Percentiles rank a stretch among this genome's conserved stretches.
Conservation (phyloP, 2,113 vertebrate genomes). For the Thinocorus orbignyianus region DNA sequence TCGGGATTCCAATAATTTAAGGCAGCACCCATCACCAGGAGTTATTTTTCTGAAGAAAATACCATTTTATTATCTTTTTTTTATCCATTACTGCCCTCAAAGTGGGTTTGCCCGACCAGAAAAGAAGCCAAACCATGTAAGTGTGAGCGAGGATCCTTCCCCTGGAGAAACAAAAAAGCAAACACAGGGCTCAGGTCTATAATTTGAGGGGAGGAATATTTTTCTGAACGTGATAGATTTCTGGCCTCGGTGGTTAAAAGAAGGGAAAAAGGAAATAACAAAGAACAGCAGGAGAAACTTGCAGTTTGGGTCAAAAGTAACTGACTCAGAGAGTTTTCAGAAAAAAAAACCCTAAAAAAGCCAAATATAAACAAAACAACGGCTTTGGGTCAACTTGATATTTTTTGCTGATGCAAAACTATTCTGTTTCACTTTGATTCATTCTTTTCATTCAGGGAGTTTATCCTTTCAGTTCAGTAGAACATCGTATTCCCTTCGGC, state of each 20-base stretch:
- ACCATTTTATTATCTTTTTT: background rate
- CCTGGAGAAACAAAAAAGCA: background rate
- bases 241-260: background rate
- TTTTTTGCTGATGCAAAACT: background rate
- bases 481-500: constrained; percentile 7
- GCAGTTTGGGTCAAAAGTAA: constrained; percentile 16
- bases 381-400: background rate
- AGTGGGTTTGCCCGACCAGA: background rate
- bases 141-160: background rate
- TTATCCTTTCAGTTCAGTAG: background rate
- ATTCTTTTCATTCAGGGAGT: background rate
- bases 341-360: background rate
- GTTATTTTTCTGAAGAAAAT: background rate
- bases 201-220: background rate
- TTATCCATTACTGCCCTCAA: background rate
- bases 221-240: background rate
- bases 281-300: background rate
- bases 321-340: background rate
- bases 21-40: rapidly evolving
- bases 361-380: constrained; percentile 1
- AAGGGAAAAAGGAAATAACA: background rate
- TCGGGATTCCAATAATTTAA: background rate
- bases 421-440: background rate
- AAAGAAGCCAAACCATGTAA: background rate
- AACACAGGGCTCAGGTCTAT: background rate